A percentile compares a stretch with the other conserved stretches of the same genome.
Evolutionary conservation across 2,888 invertebrate species (phyloP).

Genomic region (Clivina fossor): DNA sequence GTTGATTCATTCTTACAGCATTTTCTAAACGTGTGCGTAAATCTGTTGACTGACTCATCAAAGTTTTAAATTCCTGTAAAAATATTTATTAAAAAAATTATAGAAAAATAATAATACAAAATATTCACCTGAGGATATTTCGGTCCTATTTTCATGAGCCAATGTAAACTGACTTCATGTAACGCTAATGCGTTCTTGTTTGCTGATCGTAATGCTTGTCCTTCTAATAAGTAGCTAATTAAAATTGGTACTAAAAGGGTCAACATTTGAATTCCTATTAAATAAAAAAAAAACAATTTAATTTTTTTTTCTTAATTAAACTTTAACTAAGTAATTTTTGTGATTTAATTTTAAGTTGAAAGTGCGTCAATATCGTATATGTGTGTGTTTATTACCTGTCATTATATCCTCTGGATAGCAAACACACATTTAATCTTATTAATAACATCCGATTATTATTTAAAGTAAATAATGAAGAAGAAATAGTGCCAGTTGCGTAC

Average conservation of each 20-base stretch:
- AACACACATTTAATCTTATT: conserved; percentile 26
- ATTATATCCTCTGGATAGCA: conserved; percentile 27
- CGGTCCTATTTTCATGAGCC: conserved; percentile 89
- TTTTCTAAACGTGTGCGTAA: conserved; percentile 80
- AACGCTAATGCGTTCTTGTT: conserved; percentile 68
- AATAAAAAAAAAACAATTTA: conserved; percentile 39
- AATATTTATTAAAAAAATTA: conserved; percentile 16
- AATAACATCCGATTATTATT: neutral
- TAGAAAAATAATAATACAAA: conserved; percentile 9
- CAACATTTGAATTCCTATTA: conserved; percentile 87
- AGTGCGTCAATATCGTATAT: neutral
- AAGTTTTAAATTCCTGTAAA: conserved; percentile 79
- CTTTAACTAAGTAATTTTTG: neutral
- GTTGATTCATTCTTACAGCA: conserved; percentile 77
- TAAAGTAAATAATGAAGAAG: neutral
- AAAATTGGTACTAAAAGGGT: conserved; percentile 88
- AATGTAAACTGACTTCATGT: conserved; percentile 87
- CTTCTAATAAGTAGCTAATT: conserved; percentile 79
- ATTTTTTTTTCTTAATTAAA: neutral
- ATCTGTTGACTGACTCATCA: conserved; percentile 83
- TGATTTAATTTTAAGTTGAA: neutral
- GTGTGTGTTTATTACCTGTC: conserved; percentile 25
- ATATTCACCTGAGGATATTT: conserved; percentile 77
- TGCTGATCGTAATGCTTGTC: conserved; percentile 60
- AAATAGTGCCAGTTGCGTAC: too few relatives aligned